Evolutionary conservation across 2,888 invertebrate genomes (phyloP), one percentile per base, ranked within the genome.

Genomic region (Calameuta idolon): DNA sequence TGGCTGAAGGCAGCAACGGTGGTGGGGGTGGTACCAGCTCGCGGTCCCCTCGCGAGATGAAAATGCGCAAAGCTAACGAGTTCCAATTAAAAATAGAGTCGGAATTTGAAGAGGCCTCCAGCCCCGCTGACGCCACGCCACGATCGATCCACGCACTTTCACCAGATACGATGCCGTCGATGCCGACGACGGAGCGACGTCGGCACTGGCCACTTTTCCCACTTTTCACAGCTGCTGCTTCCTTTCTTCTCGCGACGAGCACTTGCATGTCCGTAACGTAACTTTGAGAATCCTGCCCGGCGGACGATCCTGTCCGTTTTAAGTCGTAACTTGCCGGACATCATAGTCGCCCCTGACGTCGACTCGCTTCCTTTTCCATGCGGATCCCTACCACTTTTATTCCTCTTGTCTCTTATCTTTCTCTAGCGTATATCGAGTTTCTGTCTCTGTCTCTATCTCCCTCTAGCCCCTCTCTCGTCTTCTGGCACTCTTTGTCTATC

Each of bases 11-110:
- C 73, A 76, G 75, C 80, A 83, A 23, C 75, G 71, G 12, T 71
- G 23, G 40, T 40, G 40, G 40, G 40, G 40, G 40, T 15, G 40
- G 40, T 40, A 40, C 80, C 78, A 80, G 76, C 79, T 40, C 69
- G 78, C 77, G 77, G 77, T 79, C 76, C 81, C 93, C 93, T 93
- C 89, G 86, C 89, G 89, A 91, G 92, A 93, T 93, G 93, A 93
- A 93, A 93, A 93, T 93, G 93, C 93, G 93, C 93, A 93, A 93
- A 93, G 92, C 89, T 93, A 93, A 93, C 93, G 93, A 93, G 91
- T 92, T 92, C 92, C 93, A 93, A 93, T 93, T 93, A 93, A 93
- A 93, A 93, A 92, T 92, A 92, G 92, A 92, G 92, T 92, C 83
- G 80, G 83, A 85, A 83, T 85, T 87, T 85, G 83, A 83, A 83